Conservation (phyloP, 2,888 invertebrate genomes). For the Sclerodermus sp. region DNA sequence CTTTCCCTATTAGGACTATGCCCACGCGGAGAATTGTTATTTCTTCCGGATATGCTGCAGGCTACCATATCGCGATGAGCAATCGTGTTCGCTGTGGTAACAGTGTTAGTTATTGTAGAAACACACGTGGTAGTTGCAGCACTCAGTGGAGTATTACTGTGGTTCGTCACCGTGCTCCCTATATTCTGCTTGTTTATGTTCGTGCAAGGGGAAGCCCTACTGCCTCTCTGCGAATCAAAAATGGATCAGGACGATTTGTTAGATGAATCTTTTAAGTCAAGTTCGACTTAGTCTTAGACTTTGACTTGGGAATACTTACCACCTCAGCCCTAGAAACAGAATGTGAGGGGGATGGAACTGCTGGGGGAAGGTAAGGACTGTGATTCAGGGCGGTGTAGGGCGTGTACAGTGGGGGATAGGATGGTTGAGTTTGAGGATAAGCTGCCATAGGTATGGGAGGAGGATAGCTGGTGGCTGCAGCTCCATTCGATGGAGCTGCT, state of each 20-base stretch:
- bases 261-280: too few species aligned
- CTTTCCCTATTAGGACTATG: conserved; percentile 80
- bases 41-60: conserved; percentile 58
- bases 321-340: conserved; percentile 66
- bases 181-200: conserved; percentile 50
- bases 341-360: conserved; percentile 63
- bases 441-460: conserved; percentile 54
- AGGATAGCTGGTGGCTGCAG: conserved; percentile 51
- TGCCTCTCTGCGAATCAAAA: conserved; percentile 44
- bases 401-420: conserved; percentile 73
- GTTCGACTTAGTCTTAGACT: too few species aligned
- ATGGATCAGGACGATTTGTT: too few species aligned
- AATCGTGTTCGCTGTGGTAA: conserved; percentile 58
- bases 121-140: conserved; percentile 54
- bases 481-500: conserved; percentile 61
- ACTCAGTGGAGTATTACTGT: conserved; percentile 48
- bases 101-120: conserved; percentile 56
- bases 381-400: conserved; percentile 76
- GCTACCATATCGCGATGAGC: conserved; percentile 59
- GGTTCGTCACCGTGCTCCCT: conserved; percentile 38
- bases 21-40: conserved; percentile 75
- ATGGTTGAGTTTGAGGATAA: conserved; percentile 57
- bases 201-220: conserved; percentile 53
- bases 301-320: conserved; percentile 60
- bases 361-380: conserved; percentile 70